Evolutionary conservation across 2,113 vertebrate genomes (phyloP).

Genomic region (Notechis scutatus): DNA sequence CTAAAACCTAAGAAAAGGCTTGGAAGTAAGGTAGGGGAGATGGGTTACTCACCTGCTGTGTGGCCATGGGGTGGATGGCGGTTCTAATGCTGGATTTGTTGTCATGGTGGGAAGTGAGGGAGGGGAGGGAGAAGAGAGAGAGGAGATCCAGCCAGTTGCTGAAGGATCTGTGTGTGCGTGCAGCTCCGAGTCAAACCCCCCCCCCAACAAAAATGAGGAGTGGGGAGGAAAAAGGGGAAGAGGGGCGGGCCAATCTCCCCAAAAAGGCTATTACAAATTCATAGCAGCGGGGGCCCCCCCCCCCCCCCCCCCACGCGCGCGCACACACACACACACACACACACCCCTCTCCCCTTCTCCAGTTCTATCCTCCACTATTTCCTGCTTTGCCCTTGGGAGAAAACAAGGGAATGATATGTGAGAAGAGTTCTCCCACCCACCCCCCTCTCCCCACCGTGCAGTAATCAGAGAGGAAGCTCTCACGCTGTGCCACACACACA

Average conservation of each 20-base stretch:
- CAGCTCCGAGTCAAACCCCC: not conserved
- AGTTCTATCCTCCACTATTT: constrained; percentile 22
- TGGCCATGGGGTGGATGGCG: constrained; percentile 19
- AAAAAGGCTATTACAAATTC: constrained; percentile 1
- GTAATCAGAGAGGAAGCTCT: not conserved
- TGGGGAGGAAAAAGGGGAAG: not conserved
- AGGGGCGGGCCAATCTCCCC: not conserved
- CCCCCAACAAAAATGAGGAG: not conserved
- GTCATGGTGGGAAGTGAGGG: constrained; percentile 13
- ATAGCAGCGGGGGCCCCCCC: not conserved
- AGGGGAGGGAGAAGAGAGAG: not conserved
- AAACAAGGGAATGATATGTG: not conserved
- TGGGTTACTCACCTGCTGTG: constrained; percentile 23
- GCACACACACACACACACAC: no score
- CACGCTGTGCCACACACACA: not conserved
- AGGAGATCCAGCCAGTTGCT: constrained; percentile 22
- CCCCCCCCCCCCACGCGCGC: no score
- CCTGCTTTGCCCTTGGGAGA: constrained; percentile 38
- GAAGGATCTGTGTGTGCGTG: constrained; percentile 13
- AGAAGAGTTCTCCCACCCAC: not conserved
- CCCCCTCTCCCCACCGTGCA: no score
- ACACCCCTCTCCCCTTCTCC: not conserved
- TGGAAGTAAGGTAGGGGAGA: not conserved
- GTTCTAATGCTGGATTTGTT: constrained; percentile 22
- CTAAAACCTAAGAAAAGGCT: not conserved